These are phyloP conservation scores for Connochaetes taurinus DNA, from an alignment of 2,113 vertebrate species.

Conservation along the genomic window DNA sequence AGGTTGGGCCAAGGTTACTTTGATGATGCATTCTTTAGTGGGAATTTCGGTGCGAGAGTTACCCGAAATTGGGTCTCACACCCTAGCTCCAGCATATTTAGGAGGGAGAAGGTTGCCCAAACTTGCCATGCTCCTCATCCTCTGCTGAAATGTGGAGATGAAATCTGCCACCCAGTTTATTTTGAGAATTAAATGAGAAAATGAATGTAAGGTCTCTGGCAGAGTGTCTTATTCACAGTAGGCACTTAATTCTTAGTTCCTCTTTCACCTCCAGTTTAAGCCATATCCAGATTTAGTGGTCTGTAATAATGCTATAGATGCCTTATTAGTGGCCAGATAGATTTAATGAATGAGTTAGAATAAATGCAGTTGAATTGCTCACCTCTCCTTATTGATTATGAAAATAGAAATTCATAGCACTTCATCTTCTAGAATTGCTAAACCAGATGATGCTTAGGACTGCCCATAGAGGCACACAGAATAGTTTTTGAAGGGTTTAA, in stretches of 20 bases:
- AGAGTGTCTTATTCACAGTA: neutral
- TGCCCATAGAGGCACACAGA: neutral
- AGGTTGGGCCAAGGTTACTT: neutral
- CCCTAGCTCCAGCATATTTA: neutral
- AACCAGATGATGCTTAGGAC: neutral
- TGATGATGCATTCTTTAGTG: neutral
- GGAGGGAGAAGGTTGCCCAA: neutral
- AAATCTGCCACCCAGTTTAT: neutral
- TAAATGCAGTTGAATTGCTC: slow-evolving; percentile 13
- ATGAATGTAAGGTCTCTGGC: neutral
- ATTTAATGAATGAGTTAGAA: neutral
- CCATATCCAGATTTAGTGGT: neutral
- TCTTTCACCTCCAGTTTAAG: neutral
- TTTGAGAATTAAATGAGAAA: slow-evolving; percentile 10
- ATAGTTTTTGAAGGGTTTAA: neutral
- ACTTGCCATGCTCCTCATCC: neutral
- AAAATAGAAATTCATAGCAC: slow-evolving; percentile 7
- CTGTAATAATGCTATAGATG: neutral
- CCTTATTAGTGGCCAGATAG: neutral
- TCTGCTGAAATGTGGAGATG: neutral
- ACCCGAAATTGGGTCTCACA: neutral
- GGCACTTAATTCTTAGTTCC: neutral
- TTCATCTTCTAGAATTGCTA: neutral
- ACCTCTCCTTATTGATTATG: slow-evolving; percentile 16
- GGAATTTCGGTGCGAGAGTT: neutral